Base-by-base conservation (phyloP, 2,113 vertebrate genomes). In the Alethe castanea region DNA sequence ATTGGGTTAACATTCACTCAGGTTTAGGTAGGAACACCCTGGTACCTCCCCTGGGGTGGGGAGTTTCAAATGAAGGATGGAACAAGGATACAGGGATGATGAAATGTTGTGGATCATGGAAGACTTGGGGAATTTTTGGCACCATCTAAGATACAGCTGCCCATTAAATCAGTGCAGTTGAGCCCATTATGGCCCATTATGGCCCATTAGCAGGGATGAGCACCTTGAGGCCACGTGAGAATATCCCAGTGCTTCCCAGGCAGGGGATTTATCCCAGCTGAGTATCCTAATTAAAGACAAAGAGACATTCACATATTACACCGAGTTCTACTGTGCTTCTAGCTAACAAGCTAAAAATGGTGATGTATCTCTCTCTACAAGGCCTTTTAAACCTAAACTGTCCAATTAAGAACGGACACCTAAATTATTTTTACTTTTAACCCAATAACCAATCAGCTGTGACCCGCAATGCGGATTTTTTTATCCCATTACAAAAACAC, bases 11-110 rank as follows among this genome's bases (percentile, higher is more conserved):
- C 42, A 12, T 31, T 57, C 52, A 14, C 60, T 25, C 44, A 36
- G 31, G 31, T 59, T 76, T 8, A 20, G 12, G 31, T 42, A 9
- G 61, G 25, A 86, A 18, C 0, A 0, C 19, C 35, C 61, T 31
- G 12, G 16, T 11, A 24, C 35, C 82, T 66, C 25, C 15, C 25
- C 61, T 12, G 25, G 36, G 11, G 4, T 0, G 3, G 28, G 42
- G 19, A 35, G 20, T 31, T 31, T 25, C 26, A 23, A 0, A 13
- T 11, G 19, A n/a, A 9, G 28, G 35, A 14, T 35, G 42, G 29
- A 40, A 66, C 20, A 18, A 18, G 40, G 33, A 53, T 29, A 31
- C 6, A 31, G 0, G 4, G 20, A 12, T 42, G 25, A 31, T 5
- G 4, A 2, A 20, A 66, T 42, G 8, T 1, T 35, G 35, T 57